Evolutionary conservation across 2,113 vertebrate genomes (phyloP).

Genomic region (Notarius lentiginosus): DNA sequence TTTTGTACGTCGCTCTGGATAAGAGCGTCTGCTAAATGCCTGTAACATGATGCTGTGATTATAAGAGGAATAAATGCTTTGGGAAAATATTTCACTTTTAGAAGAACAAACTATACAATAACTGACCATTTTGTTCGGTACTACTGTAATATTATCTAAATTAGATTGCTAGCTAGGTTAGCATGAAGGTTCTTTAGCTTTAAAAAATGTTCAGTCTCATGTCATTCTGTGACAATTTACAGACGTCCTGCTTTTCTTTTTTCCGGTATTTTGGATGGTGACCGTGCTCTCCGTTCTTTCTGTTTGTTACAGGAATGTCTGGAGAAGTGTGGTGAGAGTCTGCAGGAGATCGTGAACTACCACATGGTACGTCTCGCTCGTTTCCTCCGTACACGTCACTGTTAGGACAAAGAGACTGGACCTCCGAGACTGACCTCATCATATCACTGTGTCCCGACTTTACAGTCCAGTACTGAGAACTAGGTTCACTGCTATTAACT

Average conservation of each 20-base stretch:
- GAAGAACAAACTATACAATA: background rate
- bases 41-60: too few species aligned
- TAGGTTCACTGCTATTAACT: background rate
- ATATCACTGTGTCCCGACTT: background rate
- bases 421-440: background rate
- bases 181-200: background rate
- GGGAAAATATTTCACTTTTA: too few species aligned
- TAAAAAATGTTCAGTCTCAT: background rate
- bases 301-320: conserved; percentile 84
- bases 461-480: background rate
- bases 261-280: background rate
- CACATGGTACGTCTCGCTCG: conserved; percentile 83
- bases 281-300: background rate
- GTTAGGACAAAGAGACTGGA: background rate
- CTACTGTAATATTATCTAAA: background rate
- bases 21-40: too few species aligned
- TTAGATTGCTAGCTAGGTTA: background rate
- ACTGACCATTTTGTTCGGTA: background rate
- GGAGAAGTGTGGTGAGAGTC: conserved; percentile 91
- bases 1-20: too few species aligned
- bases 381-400: background rate
- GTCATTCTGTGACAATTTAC: background rate
- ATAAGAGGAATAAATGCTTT: too few species aligned
- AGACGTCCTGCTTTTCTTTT: background rate
- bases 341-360: conserved; percentile 97